Percentiles rank a stretch among this genome's conserved stretches.
Conservation (phyloP, 2,113 vertebrate genomes). For the Pardalotus punctatus region DNA sequence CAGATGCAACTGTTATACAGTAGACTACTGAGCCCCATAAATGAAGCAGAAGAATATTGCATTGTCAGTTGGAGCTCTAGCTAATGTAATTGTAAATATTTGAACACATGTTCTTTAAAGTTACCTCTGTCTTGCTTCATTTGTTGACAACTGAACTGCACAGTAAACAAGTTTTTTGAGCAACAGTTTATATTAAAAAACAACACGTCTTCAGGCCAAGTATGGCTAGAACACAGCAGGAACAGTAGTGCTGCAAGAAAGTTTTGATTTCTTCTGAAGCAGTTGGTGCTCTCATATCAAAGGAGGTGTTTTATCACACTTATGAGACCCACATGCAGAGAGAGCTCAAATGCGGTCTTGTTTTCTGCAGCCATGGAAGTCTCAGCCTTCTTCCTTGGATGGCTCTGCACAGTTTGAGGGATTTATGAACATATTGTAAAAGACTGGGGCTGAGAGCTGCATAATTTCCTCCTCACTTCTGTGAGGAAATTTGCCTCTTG, state of each 20-base stretch:
- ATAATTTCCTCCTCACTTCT: background rate
- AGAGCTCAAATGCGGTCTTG: background rate
- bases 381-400: background rate
- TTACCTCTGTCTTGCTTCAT: background rate
- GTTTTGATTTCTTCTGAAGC: background rate
- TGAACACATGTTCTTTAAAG: background rate
- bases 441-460: background rate
- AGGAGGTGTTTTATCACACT: background rate
- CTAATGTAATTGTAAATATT: background rate
- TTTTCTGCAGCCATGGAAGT: background rate
- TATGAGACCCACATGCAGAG: background rate
- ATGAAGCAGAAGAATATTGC: background rate
- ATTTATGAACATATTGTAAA: background rate
- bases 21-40: background rate
- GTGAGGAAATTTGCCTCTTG: background rate
- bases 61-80: background rate
- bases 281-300: background rate
- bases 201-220: background rate
- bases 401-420: background rate
- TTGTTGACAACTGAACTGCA: background rate
- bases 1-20: background rate
- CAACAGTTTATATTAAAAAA: background rate
- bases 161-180: background rate
- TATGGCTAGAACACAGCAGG: background rate
- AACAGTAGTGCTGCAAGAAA: background rate